Evolutionary conservation across 2,888 invertebrate species (phyloP), one percentile per base, ranked within the genome.

Genomic region (Lacanobia wlatinum): DNA sequence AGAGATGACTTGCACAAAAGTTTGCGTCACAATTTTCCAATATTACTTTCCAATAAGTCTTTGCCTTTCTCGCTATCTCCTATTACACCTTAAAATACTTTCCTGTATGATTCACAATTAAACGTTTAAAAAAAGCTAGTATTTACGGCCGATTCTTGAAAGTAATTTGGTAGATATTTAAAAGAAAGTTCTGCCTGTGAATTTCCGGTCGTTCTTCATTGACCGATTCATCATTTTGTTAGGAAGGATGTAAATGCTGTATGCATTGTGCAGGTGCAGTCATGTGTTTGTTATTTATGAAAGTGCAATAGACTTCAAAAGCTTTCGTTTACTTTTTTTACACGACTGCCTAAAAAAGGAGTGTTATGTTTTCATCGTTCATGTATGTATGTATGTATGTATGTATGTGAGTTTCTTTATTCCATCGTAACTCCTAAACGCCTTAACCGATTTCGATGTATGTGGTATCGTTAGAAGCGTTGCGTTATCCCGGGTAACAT

Each of bases 71-170:
- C 52, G 21, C 48, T 52, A 70, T 70, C 34, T 55, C 58, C 73
- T 67, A 70, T 67, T 52, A 53, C 43, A 59, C 18, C 10, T 43
- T 43, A 43, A 7, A 70, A 53, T 72, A 70, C 68, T 80, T 84
- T 86, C 80, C 70, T 70, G 53, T 77, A 83, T 86, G 87, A 86
- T 53, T 82, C 85, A 84, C 52, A 64, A 66, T 60, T 64, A 70
- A 69, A 65, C 66, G 67, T 23, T 72, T 53, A 58, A 74, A 70
- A 67, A 61, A 74, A 34, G 34, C 77, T 85, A 79, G 73, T 71
- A 73, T 86, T 83, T 67, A 80, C 18, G 73, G 40, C 43, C 73
- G 56, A 74, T 84, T 84, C 83, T 80, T 70, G 53, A 70, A 82
- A 86, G 43, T 71, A 75, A 86, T 86, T 84, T 70, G 50, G 66